These are phyloP conservation scores for Bombylius major DNA, from an alignment of 2,888 invertebrate species.

Conservation along the genomic window DNA sequence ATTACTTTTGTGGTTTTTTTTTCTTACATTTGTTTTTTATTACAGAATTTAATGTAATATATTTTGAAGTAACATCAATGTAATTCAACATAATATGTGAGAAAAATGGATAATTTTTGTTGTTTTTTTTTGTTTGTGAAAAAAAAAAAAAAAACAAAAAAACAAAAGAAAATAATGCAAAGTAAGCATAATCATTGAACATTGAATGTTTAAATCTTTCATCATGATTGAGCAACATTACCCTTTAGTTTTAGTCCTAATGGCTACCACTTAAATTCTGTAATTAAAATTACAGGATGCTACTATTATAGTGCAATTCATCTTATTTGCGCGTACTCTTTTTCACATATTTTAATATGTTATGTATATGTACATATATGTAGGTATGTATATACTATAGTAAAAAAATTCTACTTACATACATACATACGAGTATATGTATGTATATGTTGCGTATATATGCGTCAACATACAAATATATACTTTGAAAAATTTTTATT, in stretches of 20 bases:
- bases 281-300: slow-evolving; percentile 8
- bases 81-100: no score
- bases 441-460: not conserved
- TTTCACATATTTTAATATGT: not conserved
- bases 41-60: no score
- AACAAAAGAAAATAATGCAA: not conserved
- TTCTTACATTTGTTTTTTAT: no score
- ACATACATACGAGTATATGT: no score
- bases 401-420: not conserved
- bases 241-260: not conserved
- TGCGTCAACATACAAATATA: not conserved
- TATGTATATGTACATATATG: not conserved
- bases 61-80: no score
- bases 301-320: slow-evolving; percentile 3
- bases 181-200: not conserved
- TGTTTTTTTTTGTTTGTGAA: not conserved
- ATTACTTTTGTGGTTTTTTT: no score
- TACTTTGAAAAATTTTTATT: not conserved
- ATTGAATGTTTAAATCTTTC: not conserved
- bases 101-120: no score
- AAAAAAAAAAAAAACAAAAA: not conserved
- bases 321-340: slow-evolving; percentile 7
- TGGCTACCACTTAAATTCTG: slow-evolving; percentile 4
- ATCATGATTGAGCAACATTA: not conserved
- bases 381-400: no score